phyloP scores from a whole-genome alignment of 2,113 vertebrate genomes.

The Microtus ochrogaster region DNA sequence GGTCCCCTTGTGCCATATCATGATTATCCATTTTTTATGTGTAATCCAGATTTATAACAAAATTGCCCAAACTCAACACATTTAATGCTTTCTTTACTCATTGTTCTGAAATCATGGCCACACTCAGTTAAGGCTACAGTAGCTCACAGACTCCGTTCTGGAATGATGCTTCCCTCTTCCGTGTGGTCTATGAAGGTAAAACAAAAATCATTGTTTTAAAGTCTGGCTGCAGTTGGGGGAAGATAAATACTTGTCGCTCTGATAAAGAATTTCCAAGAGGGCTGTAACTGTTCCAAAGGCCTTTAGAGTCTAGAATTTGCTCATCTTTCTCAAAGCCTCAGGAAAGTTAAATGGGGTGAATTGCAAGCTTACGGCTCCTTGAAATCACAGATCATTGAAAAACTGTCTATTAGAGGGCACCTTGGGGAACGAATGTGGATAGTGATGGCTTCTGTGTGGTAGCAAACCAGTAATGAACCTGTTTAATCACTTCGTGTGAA shows the following conservation, averaged over 20 bases:
- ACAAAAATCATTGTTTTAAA: constrained; percentile 33
- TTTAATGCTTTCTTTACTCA: constrained; percentile 12
- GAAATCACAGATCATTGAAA: constrained; percentile 76
- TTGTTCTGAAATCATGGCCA: constrained; percentile 5
- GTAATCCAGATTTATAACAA: constrained; percentile 12
- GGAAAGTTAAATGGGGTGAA: constrained; percentile 57
- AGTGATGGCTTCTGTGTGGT: constrained; percentile 64
- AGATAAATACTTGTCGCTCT: constrained; percentile 48
- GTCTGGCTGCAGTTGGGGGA: neutral
- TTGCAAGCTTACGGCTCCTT: constrained; percentile 64
- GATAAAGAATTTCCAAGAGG: constrained; percentile 43
- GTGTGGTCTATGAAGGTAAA: neutral
- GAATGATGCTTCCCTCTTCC: neutral
- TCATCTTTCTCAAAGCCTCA: constrained; percentile 47
- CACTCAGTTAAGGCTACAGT: neutral
- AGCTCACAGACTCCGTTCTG: neutral
- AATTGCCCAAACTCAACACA: neutral
- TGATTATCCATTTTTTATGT: neutral
- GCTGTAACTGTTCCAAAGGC: neutral
- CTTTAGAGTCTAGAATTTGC: neutral
- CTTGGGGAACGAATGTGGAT: constrained; percentile 61
- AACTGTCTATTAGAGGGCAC: constrained; percentile 67
- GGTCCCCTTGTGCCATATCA: neutral
- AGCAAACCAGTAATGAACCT: constrained; percentile 79
- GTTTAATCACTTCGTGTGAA: constrained; percentile 74